Evolutionary conservation across 2,888 invertebrate genomes (phyloP), one percentile per base, ranked within the genome.

Genomic region (Hymenopus coronatus): DNA sequence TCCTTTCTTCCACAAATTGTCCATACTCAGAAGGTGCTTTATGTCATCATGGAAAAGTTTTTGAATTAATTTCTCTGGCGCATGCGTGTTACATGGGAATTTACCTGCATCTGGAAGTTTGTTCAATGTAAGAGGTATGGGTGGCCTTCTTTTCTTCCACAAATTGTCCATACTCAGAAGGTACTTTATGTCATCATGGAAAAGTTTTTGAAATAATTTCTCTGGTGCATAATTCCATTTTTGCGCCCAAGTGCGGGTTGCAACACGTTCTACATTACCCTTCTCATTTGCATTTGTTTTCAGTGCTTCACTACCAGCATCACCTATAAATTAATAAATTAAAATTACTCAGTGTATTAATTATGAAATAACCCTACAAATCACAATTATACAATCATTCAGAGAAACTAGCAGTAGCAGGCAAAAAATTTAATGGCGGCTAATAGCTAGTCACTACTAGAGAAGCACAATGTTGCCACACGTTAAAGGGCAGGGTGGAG

Each of bases 31-130:
- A 90, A 99, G 94, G 93, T 99, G 99, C 90, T 97, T 96, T 88
- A 99, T 98, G 93, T 99, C 99, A 92, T 98, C 98, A 90, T 96
- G 94, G 93, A 99, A 99, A 90, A 99, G 95, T 94, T 99, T 99
- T 83, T 96, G 95, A 92, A 99, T 99, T 25, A 99, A 93, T 92
- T 97, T 97, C 91, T 20, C 1, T 46, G 12, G 40, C 12, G 12
- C 12, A 6, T 40, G 12, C 40, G 12, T 1, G 12, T 12, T 12
- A 40, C 40, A 40, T 40, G 8, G 33, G 3, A 4, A 40, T 83
- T 88, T 87, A 91, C 90, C 90, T 85, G 90, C 90, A 88, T 90
- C 90, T 70, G 90, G 90, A 85, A 91, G 89, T 70, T 90, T 88
- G 86, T 89, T 88, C 90, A 90, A 91, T n/a, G 87, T 84, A 82